Conservation (phyloP, 2,888 invertebrate species). For the Norana najaformis region DNA sequence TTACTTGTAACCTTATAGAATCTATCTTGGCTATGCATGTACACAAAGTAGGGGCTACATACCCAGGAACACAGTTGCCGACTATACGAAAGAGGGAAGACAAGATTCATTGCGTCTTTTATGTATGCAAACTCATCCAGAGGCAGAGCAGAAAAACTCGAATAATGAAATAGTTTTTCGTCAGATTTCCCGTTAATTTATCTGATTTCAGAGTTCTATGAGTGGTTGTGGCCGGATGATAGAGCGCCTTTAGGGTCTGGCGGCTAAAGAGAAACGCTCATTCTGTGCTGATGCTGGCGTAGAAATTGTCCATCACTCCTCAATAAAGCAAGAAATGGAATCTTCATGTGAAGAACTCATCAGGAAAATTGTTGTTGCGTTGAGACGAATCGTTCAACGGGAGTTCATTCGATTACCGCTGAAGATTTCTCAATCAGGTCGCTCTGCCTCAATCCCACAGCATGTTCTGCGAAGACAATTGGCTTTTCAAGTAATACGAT, state of each 20-base stretch:
- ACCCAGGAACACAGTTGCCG: no score
- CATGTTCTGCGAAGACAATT: neutral
- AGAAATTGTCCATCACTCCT: slow-evolving; percentile 18
- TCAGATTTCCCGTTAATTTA: slow-evolving; percentile 23
- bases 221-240: neutral
- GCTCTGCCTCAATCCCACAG: neutral
- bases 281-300: neutral
- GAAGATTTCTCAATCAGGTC: slow-evolving; percentile 24
- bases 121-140: neutral
- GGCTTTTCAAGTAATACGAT: slow-evolving; percentile 15
- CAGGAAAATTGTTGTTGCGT: slow-evolving; percentile 9
- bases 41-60: no score
- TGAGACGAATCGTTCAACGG: neutral
- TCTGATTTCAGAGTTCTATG: neutral
- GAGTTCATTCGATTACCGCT: neutral
- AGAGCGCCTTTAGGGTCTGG: neutral
- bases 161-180: neutral
- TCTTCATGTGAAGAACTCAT: slow-evolving; percentile 21
- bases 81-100: neutral
- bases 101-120: neutral
- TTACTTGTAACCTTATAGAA: no score
- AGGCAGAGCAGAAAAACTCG: neutral
- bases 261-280: slow-evolving; percentile 13
- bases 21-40: no score
- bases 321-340: neutral